These are phyloP conservation scores for Pollachius pollachius DNA, from an alignment of 2,113 vertebrate genomes.

Conservation along the genomic window DNA sequence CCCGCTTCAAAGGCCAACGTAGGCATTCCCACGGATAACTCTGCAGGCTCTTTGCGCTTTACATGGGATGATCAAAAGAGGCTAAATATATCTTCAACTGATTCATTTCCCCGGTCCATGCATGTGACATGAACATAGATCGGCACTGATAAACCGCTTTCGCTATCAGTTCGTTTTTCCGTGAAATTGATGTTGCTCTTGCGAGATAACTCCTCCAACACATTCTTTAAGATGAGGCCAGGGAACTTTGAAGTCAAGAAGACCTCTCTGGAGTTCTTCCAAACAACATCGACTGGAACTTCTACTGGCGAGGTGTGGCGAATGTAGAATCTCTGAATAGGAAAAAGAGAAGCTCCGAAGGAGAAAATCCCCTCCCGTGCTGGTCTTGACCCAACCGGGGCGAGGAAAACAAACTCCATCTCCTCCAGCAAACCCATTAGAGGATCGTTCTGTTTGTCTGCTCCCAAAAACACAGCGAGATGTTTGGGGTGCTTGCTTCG, in stretches of 20 bases:
- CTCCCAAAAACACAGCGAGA: constrained; percentile 49
- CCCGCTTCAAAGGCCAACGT: constrained; percentile 28
- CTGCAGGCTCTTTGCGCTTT: neutral
- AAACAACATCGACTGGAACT: constrained; percentile 19
- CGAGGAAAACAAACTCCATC: constrained; percentile 55
- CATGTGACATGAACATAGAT: too few species aligned
- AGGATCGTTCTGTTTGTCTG: constrained; percentile 53
- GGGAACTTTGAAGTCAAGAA: neutral
- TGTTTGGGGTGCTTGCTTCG: constrained; percentile 37
- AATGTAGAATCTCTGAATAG: constrained; percentile 44
- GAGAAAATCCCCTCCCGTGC: constrained; percentile 43
- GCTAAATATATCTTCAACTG: neutral
- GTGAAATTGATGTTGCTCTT: neutral
- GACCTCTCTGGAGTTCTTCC: constrained; percentile 10
- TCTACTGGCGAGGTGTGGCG: constrained; percentile 13
- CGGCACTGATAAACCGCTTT: too few species aligned
- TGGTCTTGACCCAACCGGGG: constrained; percentile 42
- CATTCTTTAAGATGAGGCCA: neutral
- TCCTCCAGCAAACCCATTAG: constrained; percentile 66
- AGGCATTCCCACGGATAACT: constrained; percentile 14
- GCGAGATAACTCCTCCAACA: neutral
- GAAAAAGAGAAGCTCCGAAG: constrained; percentile 35
- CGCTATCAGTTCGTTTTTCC: too few species aligned
- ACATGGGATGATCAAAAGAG: constrained; percentile 26
- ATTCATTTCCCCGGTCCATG: too few species aligned